Conservation (phyloP, 2,113 vertebrate species). For the Sinocyclocheilus rhinocerous region DNA sequence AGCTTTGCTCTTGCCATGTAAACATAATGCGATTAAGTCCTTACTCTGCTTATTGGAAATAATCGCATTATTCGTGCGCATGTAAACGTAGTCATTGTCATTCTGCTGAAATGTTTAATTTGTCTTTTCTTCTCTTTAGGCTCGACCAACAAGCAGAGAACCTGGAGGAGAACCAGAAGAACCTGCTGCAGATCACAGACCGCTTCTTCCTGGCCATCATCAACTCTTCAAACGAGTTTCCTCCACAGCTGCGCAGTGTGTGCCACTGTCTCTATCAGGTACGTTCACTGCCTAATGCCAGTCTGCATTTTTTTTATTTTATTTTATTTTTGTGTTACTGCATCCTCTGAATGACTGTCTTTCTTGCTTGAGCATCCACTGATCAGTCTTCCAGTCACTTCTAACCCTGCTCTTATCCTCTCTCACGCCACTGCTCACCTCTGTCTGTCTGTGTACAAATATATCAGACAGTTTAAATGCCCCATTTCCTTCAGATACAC, state of each 20-base stretch:
- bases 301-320: not conserved
- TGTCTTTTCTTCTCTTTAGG: conserved; percentile 65
- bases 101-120: not conserved
- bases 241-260: conserved; percentile 95
- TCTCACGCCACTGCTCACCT: conserved; percentile 48
- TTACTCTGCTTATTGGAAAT: too few species aligned
- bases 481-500: not conserved
- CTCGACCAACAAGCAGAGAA: conserved; percentile 85
- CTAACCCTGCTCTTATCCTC: conserved; percentile 20
- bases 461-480: not conserved
- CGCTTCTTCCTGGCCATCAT: conserved; percentile 97
- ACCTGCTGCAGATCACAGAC: conserved; percentile 94
- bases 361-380: conserved; percentile 43
- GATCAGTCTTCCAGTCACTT: conserved; percentile 1
- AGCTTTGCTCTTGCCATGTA: too few species aligned
- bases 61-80: too few species aligned
- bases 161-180: conserved; percentile 93
- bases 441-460: not conserved
- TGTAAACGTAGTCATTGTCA: too few species aligned
- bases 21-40: too few species aligned
- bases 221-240: conserved; percentile 92
- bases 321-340: too few species aligned
- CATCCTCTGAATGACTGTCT: conserved; percentile 36
- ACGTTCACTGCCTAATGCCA: conserved; percentile 55
- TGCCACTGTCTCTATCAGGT: conserved; percentile 99